These are phyloP conservation scores for Excalfactoria chinensis DNA, from an alignment of 2,113 vertebrate species.

Conservation along the genomic window DNA sequence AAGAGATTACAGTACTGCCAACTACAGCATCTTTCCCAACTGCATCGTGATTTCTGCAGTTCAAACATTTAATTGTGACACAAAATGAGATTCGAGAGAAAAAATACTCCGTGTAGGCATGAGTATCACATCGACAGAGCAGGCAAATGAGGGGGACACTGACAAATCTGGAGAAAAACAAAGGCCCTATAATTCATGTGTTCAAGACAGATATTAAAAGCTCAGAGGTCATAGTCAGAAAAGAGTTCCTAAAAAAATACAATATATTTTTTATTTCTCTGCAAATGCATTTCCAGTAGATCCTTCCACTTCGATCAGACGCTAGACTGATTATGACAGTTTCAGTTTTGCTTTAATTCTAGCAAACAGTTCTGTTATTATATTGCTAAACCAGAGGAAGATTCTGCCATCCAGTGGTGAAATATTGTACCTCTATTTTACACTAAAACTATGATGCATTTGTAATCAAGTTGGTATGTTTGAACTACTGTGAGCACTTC, in stretches of 20 bases:
- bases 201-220: conserved; percentile 33
- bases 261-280: not conserved
- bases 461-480: not conserved
- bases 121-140: not conserved
- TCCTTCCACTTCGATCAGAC: conserved; percentile 24
- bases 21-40: not conserved
- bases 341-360: conserved; percentile 38
- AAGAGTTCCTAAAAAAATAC: conserved; percentile 24
- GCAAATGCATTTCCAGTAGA: conserved; percentile 42
- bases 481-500: not conserved
- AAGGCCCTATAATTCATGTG: not conserved
- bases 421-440: not conserved
- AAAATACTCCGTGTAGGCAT: not conserved
- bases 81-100: not conserved
- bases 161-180: not conserved
- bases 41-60: not conserved
- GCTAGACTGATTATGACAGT: conserved; percentile 9
- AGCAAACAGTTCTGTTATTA: conserved; percentile 8
- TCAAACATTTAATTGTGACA: not conserved
- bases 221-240: not conserved
- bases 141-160: not conserved
- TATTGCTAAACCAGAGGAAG: conserved; percentile 32
- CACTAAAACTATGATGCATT: not conserved
- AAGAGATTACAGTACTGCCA: not conserved
- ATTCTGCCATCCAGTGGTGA: conserved; percentile 71